Base-by-base conservation (phyloP, 2,113 vertebrate species). In the Salvelinus namaycush region DNA sequence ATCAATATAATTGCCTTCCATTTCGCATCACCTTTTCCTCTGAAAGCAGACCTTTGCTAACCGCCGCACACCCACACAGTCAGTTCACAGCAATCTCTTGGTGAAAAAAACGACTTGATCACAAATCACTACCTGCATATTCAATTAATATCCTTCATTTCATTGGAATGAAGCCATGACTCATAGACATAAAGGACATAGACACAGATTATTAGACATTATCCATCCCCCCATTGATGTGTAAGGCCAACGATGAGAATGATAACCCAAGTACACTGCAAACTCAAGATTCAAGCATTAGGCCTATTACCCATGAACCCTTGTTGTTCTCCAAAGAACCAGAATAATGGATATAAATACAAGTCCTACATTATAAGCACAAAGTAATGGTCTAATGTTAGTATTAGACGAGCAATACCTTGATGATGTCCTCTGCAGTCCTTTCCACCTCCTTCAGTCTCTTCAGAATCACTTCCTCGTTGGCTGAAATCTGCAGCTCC, bases 381-480 rank as follows among this genome's bases (percentile, higher is more conserved):
- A 72, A 44, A 11, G 60, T 39, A 34, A 8, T 20, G 27, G 24
- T 20, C 20, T 26, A 26, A 11, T 39, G 39, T 49, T 14, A 44
- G 22, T 49, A 76, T 51, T 51, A 70, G 74, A 73, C 51, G 34
- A 71, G 83, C 87, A 91, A 84, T 92, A 99, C 97, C 95, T 95
- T 97, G 89, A 99, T 96, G 71, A 99, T 97, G 84, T 99, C 97
- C 85, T 96, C 96, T 6, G 96, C 81, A 0, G 96, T 97, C 81
- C 91, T 95, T 87, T 99, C 97, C 73, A 98, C 90, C 77, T 95
- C 94, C 78, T 96, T 99, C 31, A 99, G 84, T 80, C 94, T 94
- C 88, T 95, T 95, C 88, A 99, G 90, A 84, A 98, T 91, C 0
- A 90, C 84, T 73, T 94, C 93, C 85, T 99, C 97, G 48, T 96